Conservation (phyloP, 2,888 invertebrate genomes). For the Antitype chi region DNA sequence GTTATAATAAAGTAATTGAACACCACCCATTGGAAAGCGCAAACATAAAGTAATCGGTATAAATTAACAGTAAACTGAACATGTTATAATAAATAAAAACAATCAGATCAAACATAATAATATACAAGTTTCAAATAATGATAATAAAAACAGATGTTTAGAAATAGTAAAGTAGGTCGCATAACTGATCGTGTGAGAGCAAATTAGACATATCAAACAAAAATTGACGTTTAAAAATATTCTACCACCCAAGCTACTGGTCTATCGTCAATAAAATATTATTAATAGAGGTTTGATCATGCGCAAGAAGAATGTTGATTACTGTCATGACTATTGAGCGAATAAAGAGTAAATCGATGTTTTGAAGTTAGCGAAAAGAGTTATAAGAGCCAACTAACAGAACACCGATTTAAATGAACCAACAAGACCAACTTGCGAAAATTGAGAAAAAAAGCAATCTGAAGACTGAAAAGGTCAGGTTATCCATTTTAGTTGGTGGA, state of each 20-base stretch:
- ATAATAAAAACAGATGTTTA: constrained; percentile 77
- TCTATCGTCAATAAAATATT: constrained; percentile 32
- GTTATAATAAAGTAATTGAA: constrained; percentile 48
- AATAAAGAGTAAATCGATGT: constrained; percentile 11
- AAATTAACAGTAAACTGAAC: constrained; percentile 51
- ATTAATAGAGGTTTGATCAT: constrained; percentile 37
- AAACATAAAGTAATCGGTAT: constrained; percentile 49
- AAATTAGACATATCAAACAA: constrained; percentile 67
- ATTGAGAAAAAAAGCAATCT: background rate
- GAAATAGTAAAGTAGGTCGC: constrained; percentile 78
- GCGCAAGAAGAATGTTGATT: constrained; percentile 30
- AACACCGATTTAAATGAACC: background rate
- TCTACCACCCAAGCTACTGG: constrained; percentile 57
- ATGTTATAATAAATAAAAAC: constrained; percentile 54
- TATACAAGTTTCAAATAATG: constrained; percentile 45
- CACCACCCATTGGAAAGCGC: constrained; percentile 55
- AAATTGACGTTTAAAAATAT: constrained; percentile 64
- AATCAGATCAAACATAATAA: constrained; percentile 52
- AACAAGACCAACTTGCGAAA: background rate
- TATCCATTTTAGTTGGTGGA: background rate
- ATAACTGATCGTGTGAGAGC: constrained; percentile 77
- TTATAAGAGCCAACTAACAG: background rate
- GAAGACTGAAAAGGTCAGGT: background rate
- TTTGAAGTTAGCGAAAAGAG: background rate
- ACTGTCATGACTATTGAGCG: constrained; percentile 30